Conservation (phyloP, 2,888 invertebrate species). For the Strigamia transsilvanica region DNA sequence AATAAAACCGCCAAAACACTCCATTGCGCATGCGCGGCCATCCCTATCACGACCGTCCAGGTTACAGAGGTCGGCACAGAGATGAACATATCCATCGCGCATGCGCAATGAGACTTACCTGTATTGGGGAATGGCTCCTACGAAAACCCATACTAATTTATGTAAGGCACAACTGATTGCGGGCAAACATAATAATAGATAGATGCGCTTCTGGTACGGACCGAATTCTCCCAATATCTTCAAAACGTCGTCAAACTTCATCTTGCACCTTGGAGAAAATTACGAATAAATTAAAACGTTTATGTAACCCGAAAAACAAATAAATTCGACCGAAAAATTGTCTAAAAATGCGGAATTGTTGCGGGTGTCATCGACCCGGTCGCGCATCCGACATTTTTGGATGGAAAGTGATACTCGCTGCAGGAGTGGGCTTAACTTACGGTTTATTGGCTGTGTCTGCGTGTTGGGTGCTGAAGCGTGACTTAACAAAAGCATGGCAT, state of each 20-base stretch:
- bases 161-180: slow-evolving; percentile 78
- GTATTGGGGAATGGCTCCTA: slow-evolving; percentile 73
- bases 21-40: too few species aligned
- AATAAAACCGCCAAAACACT: background rate
- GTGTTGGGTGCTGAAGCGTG: too few species aligned
- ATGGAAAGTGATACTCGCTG: too few species aligned
- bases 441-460: too few species aligned
- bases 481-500: too few species aligned
- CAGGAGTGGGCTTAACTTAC: too few species aligned
- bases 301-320: too few species aligned
- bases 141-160: slow-evolving; percentile 77
- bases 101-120: slow-evolving; percentile 43
- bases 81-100: background rate
- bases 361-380: too few species aligned
- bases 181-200: slow-evolving; percentile 74
- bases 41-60: too few species aligned
- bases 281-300: background rate
- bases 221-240: slow-evolving; percentile 76
- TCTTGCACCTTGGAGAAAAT: slow-evolving; percentile 60
- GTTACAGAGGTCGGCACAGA: background rate
- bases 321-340: too few species aligned
- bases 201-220: slow-evolving; percentile 74
- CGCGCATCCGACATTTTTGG: too few species aligned
- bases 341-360: too few species aligned
- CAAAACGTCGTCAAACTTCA: slow-evolving; percentile 78